Conservation (phyloP, 2,113 vertebrate genomes). For the Dinomys branickii region DNA sequence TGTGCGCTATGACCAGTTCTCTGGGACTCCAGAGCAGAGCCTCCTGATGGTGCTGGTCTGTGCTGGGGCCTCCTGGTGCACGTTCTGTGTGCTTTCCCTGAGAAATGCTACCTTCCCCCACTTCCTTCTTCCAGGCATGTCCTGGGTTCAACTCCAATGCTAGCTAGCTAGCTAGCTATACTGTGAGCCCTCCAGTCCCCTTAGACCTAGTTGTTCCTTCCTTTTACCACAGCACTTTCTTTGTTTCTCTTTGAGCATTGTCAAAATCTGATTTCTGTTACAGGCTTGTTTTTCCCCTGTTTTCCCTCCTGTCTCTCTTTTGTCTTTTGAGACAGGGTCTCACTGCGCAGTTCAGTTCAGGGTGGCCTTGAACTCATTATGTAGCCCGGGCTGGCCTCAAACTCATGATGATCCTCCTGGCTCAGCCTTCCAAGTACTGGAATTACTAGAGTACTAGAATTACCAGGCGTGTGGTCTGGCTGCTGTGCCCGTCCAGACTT, state of each 20-base stretch:
- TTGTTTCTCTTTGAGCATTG: slow-evolving; percentile 33
- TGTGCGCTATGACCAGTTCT: neutral
- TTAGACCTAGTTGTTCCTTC: neutral
- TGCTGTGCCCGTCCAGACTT: neutral
- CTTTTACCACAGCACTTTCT: neutral
- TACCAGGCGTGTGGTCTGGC: neutral
- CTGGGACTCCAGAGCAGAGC: neutral
- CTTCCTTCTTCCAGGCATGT: neutral
- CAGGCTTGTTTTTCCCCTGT: neutral
- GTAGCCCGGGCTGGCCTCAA: neutral
- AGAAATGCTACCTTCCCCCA: neutral
- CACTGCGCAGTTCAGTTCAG: neutral
- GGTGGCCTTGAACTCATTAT: neutral
- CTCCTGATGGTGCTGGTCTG: neutral
- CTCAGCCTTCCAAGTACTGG: neutral
- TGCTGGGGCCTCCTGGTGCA: neutral
- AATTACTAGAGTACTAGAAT: neutral
- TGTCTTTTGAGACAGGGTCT: neutral
- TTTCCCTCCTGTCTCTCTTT: no score
- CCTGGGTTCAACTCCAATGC: neutral
- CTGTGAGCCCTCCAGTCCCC: neutral
- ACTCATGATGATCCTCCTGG: neutral
- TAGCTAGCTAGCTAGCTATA: no score
- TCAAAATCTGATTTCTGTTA: neutral
- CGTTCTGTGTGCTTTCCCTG: neutral